Evolutionary conservation across 2,797 vertebrate species (phyloP), one percentile per base, ranked within the genome.

Genomic region (Falco novaeseelandiae): DNA sequence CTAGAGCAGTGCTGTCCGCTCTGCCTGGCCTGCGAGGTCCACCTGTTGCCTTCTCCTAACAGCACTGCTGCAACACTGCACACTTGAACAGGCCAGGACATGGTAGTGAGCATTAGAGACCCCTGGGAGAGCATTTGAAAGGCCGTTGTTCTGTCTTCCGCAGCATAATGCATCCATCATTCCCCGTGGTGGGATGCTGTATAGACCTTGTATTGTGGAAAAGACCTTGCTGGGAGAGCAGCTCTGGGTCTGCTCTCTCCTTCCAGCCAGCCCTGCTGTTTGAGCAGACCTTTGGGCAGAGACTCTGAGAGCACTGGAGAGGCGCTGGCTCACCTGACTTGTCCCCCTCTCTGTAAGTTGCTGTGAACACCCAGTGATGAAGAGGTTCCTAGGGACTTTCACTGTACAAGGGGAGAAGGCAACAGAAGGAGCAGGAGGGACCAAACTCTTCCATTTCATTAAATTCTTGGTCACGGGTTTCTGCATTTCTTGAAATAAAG

Each of bases 401-500:
- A 15, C 58, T 69, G 59, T 66, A 17, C 1, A 2, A 34, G 26
- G 59, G 76, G 57, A 74, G 46, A 83, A 91, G 70, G 67, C 87
- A 83, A n/a, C 23, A 84, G 81, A 83, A 20, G 34, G 34, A 95
- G 88, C 49, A 52, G 76, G 79, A 71, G 46, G 58, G 46, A 42
- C 61, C 6, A 6, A 85, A 51, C 34, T 81, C 59, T 46, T 86
- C 29, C 36, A 21, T 88, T 77, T 78, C 48, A 48, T 42, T 93
- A 72, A 90, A 44, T 85, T 82, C 79, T 63, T 94, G 30, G 40
- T 93, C 83, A 89, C 54, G 91, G 54, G 29, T 87, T 91, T 95
- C 81, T 89, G 81, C 54, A 55, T 92, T 97, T 96, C 67, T 74
- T 85, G 23, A 94, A 38, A 36, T 57, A 26, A 72, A 87, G 77